These are phyloP conservation scores for Epicampocera succincta DNA, from an alignment of 2,888 invertebrate genomes.

Conservation along the genomic window DNA sequence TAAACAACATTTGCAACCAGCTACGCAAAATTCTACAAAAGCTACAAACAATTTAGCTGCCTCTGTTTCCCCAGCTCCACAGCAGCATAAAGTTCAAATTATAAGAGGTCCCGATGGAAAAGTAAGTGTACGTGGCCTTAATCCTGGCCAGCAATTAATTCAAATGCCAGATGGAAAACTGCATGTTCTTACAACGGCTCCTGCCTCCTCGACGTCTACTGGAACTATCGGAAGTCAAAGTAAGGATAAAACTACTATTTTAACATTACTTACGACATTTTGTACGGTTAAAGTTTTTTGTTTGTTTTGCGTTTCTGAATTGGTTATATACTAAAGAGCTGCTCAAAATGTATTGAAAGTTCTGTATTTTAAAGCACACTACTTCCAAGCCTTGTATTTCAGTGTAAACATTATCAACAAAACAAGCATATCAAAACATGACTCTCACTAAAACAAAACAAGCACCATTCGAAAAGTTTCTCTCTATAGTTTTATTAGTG, in stretches of 20 bases:
- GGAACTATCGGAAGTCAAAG: constrained; percentile 67
- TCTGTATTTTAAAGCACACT: too few species aligned
- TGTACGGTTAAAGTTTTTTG: too few species aligned
- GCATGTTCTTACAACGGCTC: constrained; percentile 86
- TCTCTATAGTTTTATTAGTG: too few species aligned
- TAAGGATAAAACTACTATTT: constrained; percentile 51
- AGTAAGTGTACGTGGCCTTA: constrained; percentile 93
- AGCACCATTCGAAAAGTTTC: too few species aligned
- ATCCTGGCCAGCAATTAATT: constrained; percentile 95
- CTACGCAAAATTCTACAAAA: constrained; percentile 73
- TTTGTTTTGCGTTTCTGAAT: too few species aligned
- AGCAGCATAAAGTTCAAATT: constrained; percentile 92
- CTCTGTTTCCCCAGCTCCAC: constrained; percentile 84
- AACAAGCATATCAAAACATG: too few species aligned
- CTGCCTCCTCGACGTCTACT: constrained; percentile 67
- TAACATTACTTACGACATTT: too few species aligned
- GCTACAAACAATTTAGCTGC: constrained; percentile 71
- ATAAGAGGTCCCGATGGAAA: constrained; percentile 95
- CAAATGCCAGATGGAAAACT: constrained; percentile 96
- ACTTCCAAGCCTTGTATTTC: too few species aligned
- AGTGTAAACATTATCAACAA: too few species aligned
- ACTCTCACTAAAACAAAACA: too few species aligned
- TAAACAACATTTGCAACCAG: constrained; percentile 83
- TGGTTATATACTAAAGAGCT: too few species aligned
- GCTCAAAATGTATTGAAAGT: too few species aligned